Percentiles rank a stretch among this genome's conserved stretches.
These are phyloP conservation scores for Argya squamiceps DNA, from an alignment of 2,797 vertebrate genomes.

Conservation along the genomic window DNA sequence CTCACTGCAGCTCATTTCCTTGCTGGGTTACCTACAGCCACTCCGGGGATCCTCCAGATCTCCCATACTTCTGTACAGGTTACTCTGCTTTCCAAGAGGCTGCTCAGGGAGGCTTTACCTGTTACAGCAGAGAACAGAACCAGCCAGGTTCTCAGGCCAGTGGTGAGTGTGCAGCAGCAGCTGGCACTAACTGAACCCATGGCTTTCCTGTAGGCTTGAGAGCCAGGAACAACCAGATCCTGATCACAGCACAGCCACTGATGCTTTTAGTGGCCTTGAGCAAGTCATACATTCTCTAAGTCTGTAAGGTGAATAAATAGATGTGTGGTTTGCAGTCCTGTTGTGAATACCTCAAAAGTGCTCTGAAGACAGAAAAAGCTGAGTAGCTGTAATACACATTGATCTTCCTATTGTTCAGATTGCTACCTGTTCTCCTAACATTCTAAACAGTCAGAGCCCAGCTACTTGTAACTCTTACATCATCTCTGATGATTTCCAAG, in stretches of 20 bases:
- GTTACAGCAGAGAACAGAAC: background rate
- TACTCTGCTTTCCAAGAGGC: background rate
- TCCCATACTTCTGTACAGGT: background rate
- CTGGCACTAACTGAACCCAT: background rate
- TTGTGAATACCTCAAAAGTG: background rate
- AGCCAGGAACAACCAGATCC: background rate
- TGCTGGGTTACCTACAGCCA: background rate
- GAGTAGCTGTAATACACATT: background rate
- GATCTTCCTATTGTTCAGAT: background rate
- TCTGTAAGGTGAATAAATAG: background rate
- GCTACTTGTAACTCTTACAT: background rate
- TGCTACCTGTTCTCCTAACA: background rate
- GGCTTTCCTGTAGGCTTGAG: background rate
- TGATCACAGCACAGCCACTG: background rate
- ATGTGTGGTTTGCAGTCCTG: background rate
- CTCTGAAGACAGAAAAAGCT: background rate
- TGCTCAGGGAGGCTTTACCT: background rate
- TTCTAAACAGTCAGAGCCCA: background rate
- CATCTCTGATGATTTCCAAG: background rate
- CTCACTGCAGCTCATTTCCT: background rate
- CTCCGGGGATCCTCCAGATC: background rate
- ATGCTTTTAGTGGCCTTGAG: background rate
- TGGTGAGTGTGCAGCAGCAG: rapidly evolving
- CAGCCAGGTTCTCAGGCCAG: background rate
- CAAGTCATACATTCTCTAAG: background rate